Conservation (phyloP, 2,113 vertebrate species). For the Paradisaea rubra region DNA sequence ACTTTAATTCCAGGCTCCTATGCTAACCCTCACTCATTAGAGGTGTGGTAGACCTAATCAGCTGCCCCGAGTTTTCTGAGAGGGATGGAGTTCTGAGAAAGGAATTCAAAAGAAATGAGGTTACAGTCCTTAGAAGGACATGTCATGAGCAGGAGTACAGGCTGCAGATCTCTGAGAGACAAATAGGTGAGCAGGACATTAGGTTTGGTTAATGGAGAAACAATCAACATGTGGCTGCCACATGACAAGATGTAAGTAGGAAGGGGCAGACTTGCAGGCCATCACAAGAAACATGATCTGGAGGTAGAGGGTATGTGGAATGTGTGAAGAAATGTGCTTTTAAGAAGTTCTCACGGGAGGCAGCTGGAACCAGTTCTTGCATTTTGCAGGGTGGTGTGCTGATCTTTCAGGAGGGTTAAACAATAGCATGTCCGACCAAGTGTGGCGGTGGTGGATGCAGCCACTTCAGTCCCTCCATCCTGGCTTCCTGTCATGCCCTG, state of each 20-base stretch:
- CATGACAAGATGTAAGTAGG: slow-evolving; percentile 12
- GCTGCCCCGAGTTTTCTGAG: background rate
- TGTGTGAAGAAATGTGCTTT: slow-evolving; percentile 57
- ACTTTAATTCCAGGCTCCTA: background rate
- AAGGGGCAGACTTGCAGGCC: slow-evolving; percentile 23
- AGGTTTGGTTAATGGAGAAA: background rate
- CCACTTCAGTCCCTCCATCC: background rate
- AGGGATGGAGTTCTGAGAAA: background rate
- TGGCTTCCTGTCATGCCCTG: background rate
- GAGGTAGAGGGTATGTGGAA: slow-evolving; percentile 19
- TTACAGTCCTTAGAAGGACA: background rate
- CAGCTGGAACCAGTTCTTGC: slow-evolving; percentile 18
- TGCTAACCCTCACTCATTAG: background rate
- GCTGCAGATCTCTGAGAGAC: background rate
- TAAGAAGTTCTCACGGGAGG: background rate
- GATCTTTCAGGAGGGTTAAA: background rate
- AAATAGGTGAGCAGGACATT: slow-evolving; percentile 31
- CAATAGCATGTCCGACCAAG: background rate
- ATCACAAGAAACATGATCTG: slow-evolving; percentile 34
- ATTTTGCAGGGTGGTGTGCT: background rate
- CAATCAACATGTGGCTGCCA: slow-evolving; percentile 43
- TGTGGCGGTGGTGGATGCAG: background rate
- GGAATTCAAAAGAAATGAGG: background rate
- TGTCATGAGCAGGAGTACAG: background rate
- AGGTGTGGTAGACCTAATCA: background rate